Evolutionary conservation across 2,888 invertebrate species (phyloP), one percentile per base, ranked within the genome.

Genomic region (Nemurella pictetii): DNA sequence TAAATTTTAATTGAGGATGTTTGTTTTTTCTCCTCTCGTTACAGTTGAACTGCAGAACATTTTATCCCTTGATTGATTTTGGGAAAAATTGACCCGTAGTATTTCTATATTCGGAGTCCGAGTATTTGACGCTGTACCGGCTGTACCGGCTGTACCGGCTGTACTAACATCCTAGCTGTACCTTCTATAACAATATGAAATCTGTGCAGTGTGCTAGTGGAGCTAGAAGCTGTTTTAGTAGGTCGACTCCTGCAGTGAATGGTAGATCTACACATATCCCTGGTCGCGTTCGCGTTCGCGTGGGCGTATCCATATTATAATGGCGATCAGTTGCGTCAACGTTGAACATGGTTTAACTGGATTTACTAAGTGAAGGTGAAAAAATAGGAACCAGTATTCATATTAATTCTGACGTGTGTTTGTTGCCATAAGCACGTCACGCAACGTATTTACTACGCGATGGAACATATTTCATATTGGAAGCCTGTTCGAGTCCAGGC

Each of bases 301-400:
- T 81, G 80, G 80, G 80, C 80, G 80, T 81, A n/a, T 30, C 36
- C 80, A 29, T 5, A 27, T n/a, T 81, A 3, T 28, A 75, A 26
- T 12, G 80, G 25, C 30, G 35, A 81, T n/a, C 26, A 35, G 35
- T 81, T 81, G 35, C 80, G 80, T 81, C 30, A 81, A n/a, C 36
- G 32, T 35, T 81, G n/a, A 36, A 35, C 36, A 25, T 4, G 80
- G 32, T 36, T 81, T 32, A 81, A 81, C 80, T 81, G 35, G 80
- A 81, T 81, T 81, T 81, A 26, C 26, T 26, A 36, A 81, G 80
- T 81, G 80, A 81, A 81, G 80, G 80, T 81, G 80, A 81, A 81
- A 81, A 81, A 81, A 81, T 35, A 32, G 80, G 80, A 81, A 35
- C 80, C 30, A 81, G 80, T 81, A 81, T 81, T 81, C 80, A 32